Conservation (phyloP, 37 sponge, comb jelly and placozoan genomes). For the Beroe ovata region DNA sequence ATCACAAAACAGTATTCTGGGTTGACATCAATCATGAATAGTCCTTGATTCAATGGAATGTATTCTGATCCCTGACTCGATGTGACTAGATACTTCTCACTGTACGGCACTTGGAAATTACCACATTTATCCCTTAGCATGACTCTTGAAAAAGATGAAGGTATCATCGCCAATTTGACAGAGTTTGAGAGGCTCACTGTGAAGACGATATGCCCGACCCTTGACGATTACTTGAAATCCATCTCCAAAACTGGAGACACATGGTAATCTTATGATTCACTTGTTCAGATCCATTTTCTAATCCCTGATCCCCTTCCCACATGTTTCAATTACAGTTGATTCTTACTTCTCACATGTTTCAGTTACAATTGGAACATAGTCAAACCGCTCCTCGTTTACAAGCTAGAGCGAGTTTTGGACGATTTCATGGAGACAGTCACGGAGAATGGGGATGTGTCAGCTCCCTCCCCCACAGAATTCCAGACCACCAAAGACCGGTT, state of each 20-base stretch:
- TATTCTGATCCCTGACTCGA: no score
- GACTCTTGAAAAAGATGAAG: conserved; percentile 38
- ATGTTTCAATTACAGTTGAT: neutral
- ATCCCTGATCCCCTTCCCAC: neutral
- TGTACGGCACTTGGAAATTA: no score
- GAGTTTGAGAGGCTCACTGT: conserved; percentile 45
- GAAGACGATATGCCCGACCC: conserved; percentile 20
- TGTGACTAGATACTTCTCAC: no score
- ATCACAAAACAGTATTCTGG: no score
- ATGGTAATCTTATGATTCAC: conserved; percentile 22
- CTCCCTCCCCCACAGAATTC: conserved; percentile 47
- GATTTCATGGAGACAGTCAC: conserved; percentile 65
- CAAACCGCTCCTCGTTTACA: conserved; percentile 36
- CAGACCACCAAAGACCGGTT: conserved; percentile 25
- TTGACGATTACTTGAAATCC: conserved; percentile 45
- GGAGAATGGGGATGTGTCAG: conserved; percentile 28
- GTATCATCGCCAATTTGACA: neutral
- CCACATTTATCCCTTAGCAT: neutral
- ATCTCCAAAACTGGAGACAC: conserved; percentile 54
- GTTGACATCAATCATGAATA: no score
- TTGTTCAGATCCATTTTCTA: no score
- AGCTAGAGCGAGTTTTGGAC: conserved; percentile 59
- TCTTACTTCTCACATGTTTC: no score
- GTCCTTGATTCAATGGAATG: no score
- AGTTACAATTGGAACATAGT: conserved; percentile 64